Base-by-base conservation (phyloP, 2,797 vertebrate species). In the Petrocephalus schoutedeni region DNA sequence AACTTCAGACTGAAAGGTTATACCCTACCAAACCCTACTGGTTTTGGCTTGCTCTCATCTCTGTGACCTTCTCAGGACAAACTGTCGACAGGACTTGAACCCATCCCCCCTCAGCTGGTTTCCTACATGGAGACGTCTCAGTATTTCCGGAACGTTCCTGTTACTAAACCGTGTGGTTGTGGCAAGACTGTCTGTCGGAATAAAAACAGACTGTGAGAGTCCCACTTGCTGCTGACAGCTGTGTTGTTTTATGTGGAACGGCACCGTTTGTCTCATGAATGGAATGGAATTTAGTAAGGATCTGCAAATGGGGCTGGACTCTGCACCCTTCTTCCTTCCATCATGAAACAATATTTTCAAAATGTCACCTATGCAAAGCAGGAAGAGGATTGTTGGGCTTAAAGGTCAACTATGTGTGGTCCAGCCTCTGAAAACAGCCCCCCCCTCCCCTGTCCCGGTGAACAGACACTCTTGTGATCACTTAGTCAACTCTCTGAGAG, bases 281-380 rank as follows among this genome's bases (percentile, higher is more conserved):
- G 51, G 32, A 84, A 53, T 41, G 0, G 32, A n/a, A 56, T 61
- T 84, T n/a, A 49, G 19, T 56, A 59, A 59, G 56, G 58, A 88
- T 84, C 5, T 59, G 45, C 53, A 86, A 74, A 58, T 49, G n/a
- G 41, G 45, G 51, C 53, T 23, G 51, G 51, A 54, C 14, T 32
- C 23, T 28, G 21, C 23, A 85, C 19, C 49, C 7, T 28, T 57
- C 51, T 12, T 84, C 23, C 51, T 56, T 56, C 1, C 0, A 1
- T 53, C 49, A 5, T 12, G 21, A 54, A 74, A 28, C 3, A 77
- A 57, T 5, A 56, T 57, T 57, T 54, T 32, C 49, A 51, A 74
- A 49, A 57, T n/a, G 41, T 77, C 56, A 82, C n/a, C 85, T 80
- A 87, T 86, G 51, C 88, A 88, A 86, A 85, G 53, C 53, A n/a